Evolutionary conservation across 2,888 invertebrate genomes (phyloP), one percentile per base, ranked within the genome.

Genomic region (Meliscaeva auricollis): DNA sequence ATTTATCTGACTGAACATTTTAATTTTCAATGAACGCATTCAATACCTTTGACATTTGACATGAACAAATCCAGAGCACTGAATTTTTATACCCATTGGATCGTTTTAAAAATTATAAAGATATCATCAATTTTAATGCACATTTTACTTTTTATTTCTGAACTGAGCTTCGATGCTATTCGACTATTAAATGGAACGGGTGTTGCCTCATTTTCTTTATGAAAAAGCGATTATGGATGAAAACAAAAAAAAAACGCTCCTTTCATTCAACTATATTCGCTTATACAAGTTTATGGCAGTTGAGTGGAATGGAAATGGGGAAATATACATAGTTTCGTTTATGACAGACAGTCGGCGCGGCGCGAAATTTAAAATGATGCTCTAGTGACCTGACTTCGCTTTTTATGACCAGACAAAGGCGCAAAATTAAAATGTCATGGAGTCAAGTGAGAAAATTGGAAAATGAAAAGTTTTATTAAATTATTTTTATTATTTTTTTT

Each of bases 361-460:
- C 20, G 8, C 7, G 13, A 26, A 26, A 4, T 52, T 54, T 74
- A 13, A 35, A 69, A 41, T 56, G 62, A 13, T 52, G 75, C 44
- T 48, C 79, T 20, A 79, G 75, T 84, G 84, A 84, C 84, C 84
- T 74, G 73, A 69, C 78, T 66, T 17, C 26, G 58, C 30, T 48
- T 60, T 77, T 32, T 38, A 46, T 54, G 48, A 48, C 35, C 46
- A 64, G 11, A 41, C 13, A 48, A 50, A 76, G 35, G 38, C 66
- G 26, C 26, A 11, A 66, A 73, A 68, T 64, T 83, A 41, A 74
- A 83, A 78, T 74, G 78, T 69, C 83, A 69, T 48, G n/a, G 56
- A 83, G 83, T 78, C 83, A 83, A 78, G 78, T 83, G 69, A 73
- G 68, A 60, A 60, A 68, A 69, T 41, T 82, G 50, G 9, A 66